Percentiles rank a stretch among this genome's conserved stretches.
Evolutionary conservation across 2,888 invertebrate genomes (phyloP).

Genomic region (Ashinkailepas kermadecensis): DNA sequence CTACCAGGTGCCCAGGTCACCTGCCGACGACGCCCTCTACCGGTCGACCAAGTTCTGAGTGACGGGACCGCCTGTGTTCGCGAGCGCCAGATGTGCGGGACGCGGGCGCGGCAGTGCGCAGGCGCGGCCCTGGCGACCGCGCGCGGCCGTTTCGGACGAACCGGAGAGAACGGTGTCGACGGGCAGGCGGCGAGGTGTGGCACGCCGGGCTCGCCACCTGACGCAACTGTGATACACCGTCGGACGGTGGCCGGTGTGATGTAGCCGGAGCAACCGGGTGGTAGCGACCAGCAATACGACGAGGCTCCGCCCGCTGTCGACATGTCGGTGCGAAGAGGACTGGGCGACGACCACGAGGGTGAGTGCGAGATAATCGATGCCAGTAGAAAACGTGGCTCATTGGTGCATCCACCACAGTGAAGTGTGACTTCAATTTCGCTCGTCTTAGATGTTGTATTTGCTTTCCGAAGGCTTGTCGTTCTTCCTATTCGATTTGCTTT

Average conservation of each 20-base stretch:
- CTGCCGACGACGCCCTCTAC: not conserved
- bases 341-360: not conserved
- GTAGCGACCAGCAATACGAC: too few species aligned
- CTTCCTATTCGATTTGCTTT: too few species aligned
- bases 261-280: too few species aligned
- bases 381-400: too few species aligned
- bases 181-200: not conserved
- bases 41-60: constrained; percentile 13
- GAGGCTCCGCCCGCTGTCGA: too few species aligned
- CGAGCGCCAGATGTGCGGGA: not conserved
- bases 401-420: too few species aligned
- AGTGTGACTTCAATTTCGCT: too few species aligned
- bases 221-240: too few species aligned
- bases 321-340: not conserved
- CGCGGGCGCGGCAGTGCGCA: not conserved
- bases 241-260: too few species aligned
- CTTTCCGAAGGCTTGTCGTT: too few species aligned
- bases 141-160: not conserved
- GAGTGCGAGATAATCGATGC: not conserved
- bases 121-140: not conserved
- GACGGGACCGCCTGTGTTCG: not conserved
- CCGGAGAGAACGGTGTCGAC: not conserved
- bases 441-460: too few species aligned
- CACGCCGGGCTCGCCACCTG: not conserved
- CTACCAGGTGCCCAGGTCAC: constrained; percentile 1